Evolutionary conservation across 2,888 invertebrate genomes (phyloP), one percentile per base, ranked within the genome.

Genomic region (Ariolimax columbianus): DNA sequence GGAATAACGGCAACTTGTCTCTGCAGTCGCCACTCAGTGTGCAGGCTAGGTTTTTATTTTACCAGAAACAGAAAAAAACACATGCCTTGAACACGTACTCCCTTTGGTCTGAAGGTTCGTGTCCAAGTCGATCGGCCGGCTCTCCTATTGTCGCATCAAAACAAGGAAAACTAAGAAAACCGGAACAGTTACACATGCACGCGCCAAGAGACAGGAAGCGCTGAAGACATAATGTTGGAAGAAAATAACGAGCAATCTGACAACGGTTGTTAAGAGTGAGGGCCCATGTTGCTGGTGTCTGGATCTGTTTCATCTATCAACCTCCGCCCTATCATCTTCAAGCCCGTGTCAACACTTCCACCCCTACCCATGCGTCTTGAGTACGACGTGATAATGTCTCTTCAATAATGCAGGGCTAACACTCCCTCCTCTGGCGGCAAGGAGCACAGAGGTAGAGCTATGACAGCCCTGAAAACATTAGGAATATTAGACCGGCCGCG

Each of bases 361-460:
- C 47, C 23, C 75, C 36, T 43, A 7, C 43, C 72, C 19, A 75
- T 75, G 75, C 51, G 75, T 75, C 75, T 75, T 75, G 75, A 51
- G 33, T 6, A 51, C 6, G 43, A 75, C 75, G 75, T 75, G 75
- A 47, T 75, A 75, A 75, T 75, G 75, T 51, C 75, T 75, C 51
- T 75, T 75, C 47, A 75, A 75, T 75, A 75, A 75, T 75, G 75
- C 51, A 75, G 75, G 3, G 26, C 33, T 33, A 75, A 51, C 75
- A 36, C 51, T 75, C 51, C 23, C 75, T 47, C 30, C 30, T 47
- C 33, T 33, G 30, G 75, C 17, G 30, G 33, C 75, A 75, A 33
- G 75, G 19, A 73, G 23, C 51, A 33, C 36, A 0, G 51, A 17
- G 47, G 51, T 3, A 51, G 51, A 51, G 33, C 47, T 36, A 33